Evolutionary conservation across 2,797 vertebrate species (phyloP).

Genomic region (Bryconaethiops microstoma): DNA sequence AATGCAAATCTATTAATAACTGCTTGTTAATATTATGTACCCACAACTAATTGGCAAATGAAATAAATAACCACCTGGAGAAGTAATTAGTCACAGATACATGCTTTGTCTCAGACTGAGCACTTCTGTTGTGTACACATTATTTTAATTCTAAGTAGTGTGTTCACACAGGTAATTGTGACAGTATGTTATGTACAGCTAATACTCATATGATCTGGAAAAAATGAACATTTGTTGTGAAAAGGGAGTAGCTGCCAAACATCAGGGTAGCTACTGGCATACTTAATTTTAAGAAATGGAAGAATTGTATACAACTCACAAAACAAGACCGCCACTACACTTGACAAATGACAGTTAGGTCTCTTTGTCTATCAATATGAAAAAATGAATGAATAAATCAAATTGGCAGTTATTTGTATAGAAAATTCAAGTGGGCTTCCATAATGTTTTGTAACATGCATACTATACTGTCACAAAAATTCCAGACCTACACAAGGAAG

Average conservation of each 20-base stretch:
- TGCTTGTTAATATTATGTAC: not conserved
- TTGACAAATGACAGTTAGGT: not conserved
- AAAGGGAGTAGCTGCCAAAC: too few species aligned
- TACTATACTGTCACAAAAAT: not conserved
- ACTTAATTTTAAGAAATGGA: too few species aligned
- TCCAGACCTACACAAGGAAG: too few species aligned
- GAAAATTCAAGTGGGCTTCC: not conserved
- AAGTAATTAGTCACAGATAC: not conserved
- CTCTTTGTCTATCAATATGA: not conserved
- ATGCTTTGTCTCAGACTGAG: not conserved
- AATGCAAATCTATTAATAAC: too few species aligned
- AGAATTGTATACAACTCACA: too few species aligned
- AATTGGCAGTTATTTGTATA: not conserved
- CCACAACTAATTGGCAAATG: not conserved
- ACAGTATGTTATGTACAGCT: not conserved
- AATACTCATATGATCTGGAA: too few species aligned
- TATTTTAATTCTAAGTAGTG: not conserved
- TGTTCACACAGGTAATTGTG: not conserved
- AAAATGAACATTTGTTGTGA: too few species aligned
- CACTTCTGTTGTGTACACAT: not conserved
- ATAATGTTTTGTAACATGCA: not conserved
- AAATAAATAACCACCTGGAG: not conserved
- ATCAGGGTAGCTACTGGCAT: too few species aligned
- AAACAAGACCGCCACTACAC: too few species aligned
- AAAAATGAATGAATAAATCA: not conserved